phyloP scores from a whole-genome alignment of 2,113 vertebrate genomes.

The Platysteira castanea region DNA sequence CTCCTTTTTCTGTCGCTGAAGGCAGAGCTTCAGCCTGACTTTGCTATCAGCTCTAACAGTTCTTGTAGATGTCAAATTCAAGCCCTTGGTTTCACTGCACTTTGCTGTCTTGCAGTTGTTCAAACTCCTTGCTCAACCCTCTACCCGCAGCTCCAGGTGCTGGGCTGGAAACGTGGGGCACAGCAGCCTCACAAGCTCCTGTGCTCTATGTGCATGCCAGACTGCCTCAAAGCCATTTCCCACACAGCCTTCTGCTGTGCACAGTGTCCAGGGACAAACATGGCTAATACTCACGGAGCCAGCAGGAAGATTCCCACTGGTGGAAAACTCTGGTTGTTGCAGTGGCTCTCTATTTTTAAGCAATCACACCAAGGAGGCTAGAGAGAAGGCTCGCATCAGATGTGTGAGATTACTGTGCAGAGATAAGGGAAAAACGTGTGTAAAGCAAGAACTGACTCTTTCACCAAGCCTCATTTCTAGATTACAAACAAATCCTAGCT shows the following conservation, averaged over 20 bases:
- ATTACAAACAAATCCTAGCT: background rate
- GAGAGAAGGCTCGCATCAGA: background rate
- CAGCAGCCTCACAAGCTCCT: background rate
- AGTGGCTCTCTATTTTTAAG: background rate
- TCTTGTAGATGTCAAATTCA: background rate
- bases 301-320: background rate
- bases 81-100: background rate
- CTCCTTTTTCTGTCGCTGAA: background rate
- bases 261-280: background rate
- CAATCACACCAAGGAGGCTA: too few species aligned
- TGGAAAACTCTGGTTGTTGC: background rate
- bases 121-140: fast-evolving
- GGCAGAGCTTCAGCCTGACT: background rate
- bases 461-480: background rate
- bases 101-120: background rate
- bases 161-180: background rate
- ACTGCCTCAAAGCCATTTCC: background rate
- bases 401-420: background rate
- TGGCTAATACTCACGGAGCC: background rate
- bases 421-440: fast-evolving
- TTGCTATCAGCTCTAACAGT: background rate
- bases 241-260: background rate
- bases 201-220: fast-evolving
- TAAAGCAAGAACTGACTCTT: background rate
- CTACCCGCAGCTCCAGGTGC: background rate